phyloP scores from a whole-genome alignment of 2,888 invertebrate species.

The Neoitamus cyanurus region DNA sequence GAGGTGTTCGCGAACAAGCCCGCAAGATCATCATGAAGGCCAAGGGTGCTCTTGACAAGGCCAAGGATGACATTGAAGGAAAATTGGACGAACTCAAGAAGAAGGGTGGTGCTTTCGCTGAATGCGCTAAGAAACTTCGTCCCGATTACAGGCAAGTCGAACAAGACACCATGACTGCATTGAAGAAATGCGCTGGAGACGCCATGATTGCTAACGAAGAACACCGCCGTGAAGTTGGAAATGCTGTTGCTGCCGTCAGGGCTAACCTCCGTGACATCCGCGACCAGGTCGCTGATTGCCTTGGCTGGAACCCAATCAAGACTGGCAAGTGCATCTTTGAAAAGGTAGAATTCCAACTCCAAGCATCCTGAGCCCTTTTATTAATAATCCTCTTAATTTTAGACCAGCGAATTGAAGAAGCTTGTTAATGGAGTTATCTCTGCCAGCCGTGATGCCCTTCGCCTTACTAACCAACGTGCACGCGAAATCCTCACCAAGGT shows the following conservation, averaged over 20 bases:
- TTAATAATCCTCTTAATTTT: neutral
- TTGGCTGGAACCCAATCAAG: constrained; percentile 29
- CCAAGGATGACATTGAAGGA: neutral
- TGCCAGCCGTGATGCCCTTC: neutral
- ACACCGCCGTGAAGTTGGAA: neutral
- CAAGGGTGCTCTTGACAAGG: neutral
- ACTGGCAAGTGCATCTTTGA: constrained; percentile 27
- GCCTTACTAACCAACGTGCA: neutral
- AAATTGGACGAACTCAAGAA: constrained; percentile 13
- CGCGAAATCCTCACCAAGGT: neutral
- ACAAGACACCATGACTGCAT: neutral
- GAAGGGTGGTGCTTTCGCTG: neutral
- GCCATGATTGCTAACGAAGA: neutral
- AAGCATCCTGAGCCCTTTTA: too few species aligned
- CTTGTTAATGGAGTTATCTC: neutral
- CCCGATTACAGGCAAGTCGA: constrained; percentile 21
- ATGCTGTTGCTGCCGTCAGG: constrained; percentile 6
- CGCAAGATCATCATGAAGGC: neutral
- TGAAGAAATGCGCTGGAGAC: constrained; percentile 27
- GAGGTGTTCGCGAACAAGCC: neutral
- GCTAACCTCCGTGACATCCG: neutral
- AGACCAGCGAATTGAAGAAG: constrained; percentile 23
- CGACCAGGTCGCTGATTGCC: neutral
- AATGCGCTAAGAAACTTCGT: constrained; percentile 37
- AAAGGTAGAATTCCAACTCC: neutral